Percentiles rank a stretch among this genome's conserved stretches.
phyloP scores from a whole-genome alignment of 2,797 vertebrate species.

The Chrysocyon brachyurus region DNA sequence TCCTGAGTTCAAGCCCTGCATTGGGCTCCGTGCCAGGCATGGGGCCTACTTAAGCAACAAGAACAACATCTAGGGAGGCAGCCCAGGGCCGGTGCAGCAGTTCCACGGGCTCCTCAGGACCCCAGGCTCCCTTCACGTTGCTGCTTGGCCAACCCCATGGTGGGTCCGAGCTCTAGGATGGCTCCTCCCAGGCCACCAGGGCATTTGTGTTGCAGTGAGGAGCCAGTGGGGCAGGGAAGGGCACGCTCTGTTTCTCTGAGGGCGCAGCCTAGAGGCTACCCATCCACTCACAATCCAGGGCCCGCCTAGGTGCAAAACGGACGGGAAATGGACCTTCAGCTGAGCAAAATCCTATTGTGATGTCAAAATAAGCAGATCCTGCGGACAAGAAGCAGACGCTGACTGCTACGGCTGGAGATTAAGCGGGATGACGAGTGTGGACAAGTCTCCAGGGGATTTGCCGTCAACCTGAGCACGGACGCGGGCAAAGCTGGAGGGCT shows the following conservation, averaged over 20 bases:
- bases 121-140: neutral
- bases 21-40: neutral
- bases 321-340: neutral
- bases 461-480: neutral
- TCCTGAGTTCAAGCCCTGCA: neutral
- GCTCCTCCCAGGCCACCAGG: neutral
- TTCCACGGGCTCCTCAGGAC: neutral
- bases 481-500: neutral
- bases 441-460: neutral
- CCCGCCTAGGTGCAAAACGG: neutral
- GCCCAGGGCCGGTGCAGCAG: neutral
- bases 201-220: neutral
- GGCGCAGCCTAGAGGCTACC: neutral
- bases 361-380: neutral
- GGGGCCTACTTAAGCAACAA: neutral
- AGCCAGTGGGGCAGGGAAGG: neutral
- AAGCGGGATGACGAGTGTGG: neutral
- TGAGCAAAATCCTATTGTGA: neutral
- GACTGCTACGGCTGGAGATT: neutral
- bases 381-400: neutral
- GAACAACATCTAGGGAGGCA: neutral
- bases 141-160: neutral
- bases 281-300: fast-evolving
- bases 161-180: too few species aligned
- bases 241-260: neutral